phyloP scores from a whole-genome alignment of 2,797 vertebrate genomes.

The Pachyuromys duprasi region DNA sequence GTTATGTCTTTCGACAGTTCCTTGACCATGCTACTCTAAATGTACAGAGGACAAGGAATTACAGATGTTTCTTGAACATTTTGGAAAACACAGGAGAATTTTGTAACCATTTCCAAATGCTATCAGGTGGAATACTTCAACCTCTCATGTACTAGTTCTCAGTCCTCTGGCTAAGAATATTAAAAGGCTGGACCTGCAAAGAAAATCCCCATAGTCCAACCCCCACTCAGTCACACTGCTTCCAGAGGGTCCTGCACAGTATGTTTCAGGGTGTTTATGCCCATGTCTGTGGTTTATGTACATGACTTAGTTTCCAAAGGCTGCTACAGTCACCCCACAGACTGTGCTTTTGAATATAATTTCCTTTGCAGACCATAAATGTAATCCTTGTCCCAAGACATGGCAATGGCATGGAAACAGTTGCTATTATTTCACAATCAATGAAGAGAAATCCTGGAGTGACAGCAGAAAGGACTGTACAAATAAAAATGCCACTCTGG shows the following conservation, averaged over 20 bases:
- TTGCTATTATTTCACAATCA: conserved; percentile 69
- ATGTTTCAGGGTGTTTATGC: not conserved
- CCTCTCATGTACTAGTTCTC: not conserved
- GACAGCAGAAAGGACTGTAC: conserved; percentile 61
- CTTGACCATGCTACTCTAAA: not conserved
- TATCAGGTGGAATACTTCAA: not conserved
- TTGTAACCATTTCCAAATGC: not conserved
- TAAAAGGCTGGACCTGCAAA: not conserved
- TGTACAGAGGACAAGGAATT: not conserved
- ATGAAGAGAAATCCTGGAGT: conserved; percentile 67
- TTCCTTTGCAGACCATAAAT: conserved; percentile 73
- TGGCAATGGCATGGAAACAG: conserved; percentile 71
- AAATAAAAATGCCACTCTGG: conserved; percentile 66
- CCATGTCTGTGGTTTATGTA: not conserved
- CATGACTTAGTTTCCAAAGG: not conserved
- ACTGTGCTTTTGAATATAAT: not conserved
- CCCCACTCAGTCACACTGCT: not conserved
- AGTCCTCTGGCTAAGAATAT: not conserved
- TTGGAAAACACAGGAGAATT: not conserved
- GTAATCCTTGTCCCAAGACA: conserved; percentile 74
- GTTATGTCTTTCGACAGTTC: not conserved
- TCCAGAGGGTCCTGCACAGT: not conserved
- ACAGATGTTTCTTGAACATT: not conserved
- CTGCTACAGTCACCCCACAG: not conserved
- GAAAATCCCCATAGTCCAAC: not conserved